phyloP scores from a whole-genome alignment of 2,113 vertebrate genomes.

The Hemichromis elongatus region DNA sequence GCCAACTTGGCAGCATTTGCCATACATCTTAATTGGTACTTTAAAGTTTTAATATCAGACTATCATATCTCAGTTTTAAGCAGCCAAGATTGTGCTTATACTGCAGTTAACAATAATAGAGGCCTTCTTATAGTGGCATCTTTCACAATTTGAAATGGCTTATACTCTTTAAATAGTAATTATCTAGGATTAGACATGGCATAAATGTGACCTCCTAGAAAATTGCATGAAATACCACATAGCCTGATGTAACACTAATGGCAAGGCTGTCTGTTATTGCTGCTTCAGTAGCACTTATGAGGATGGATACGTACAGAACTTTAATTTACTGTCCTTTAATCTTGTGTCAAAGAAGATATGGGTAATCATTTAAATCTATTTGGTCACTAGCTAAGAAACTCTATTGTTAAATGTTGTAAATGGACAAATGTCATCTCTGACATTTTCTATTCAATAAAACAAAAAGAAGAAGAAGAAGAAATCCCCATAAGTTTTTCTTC shows the following conservation, averaged over 20 bases:
- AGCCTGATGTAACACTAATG: slow-evolving; percentile 53
- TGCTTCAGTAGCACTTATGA: slow-evolving; percentile 37
- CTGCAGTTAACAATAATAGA: slow-evolving; percentile 15
- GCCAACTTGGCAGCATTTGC: neutral
- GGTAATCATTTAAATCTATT: slow-evolving; percentile 32
- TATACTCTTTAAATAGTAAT: slow-evolving; percentile 67
- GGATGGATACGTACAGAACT: slow-evolving; percentile 37
- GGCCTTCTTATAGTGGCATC: slow-evolving; percentile 37
- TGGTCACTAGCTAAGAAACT: neutral
- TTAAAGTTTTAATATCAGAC: slow-evolving; percentile 8
- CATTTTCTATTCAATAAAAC: neutral
- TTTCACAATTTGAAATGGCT: slow-evolving; percentile 65
- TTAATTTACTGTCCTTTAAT: slow-evolving; percentile 44
- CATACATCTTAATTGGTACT: neutral
- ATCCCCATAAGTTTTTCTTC: neutral
- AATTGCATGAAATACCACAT: slow-evolving; percentile 69
- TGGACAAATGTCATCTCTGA: neutral
- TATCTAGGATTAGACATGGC: slow-evolving; percentile 74
- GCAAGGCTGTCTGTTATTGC: slow-evolving; percentile 56
- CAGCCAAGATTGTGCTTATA: neutral
- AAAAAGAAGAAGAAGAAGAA: neutral
- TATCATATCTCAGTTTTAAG: neutral
- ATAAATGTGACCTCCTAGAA: slow-evolving; percentile 62
- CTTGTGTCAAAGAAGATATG: slow-evolving; percentile 17
- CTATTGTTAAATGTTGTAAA: neutral